Evolutionary conservation across 2,113 vertebrate species (phyloP), one percentile per base, ranked within the genome.

Genomic region (Trochalopteron elliotii): DNA sequence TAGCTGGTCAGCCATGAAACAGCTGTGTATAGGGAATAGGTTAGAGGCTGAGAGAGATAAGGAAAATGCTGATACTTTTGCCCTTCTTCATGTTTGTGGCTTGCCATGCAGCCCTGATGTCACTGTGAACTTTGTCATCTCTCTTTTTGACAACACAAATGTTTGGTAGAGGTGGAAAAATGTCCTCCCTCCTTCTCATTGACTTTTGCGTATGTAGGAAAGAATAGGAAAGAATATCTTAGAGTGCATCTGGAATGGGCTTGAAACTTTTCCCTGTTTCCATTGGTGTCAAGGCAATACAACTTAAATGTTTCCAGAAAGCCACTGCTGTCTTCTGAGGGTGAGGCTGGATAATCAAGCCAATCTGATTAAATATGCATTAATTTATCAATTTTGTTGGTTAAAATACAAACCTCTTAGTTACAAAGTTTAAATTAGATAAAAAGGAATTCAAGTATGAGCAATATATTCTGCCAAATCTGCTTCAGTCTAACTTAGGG

Each of bases 11-110:
- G 25, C 20, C 39, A 24, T 42, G 9, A 61, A 86, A 70, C 1
- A 1, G 2, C 15, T 28, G 7, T 7, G 15, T 35, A 33, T 4
- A 77, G 8, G 7, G 10, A 67, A 30, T 27, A 21, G 7, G 5
- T 40, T 22, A 57, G 56, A 45, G 9, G 12, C 15, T 45, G n/a
- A 23, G 21, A 30, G 8, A 10, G 22, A 7, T 40, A n/a, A 81
- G 10, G 6, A 67, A 65, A 74, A 59, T 45, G 12, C 6, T 57
- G 7, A 16, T 61, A 23, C 2, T 68, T 40, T 17, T 50, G 23
- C 14, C 1, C 14, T 40, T 17, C 31, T 68, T 91, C 10, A 16
- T 18, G 2, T 63, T 50, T 81, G 47, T 35, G 20, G 5, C 10
- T 70, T 67, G 7, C 14, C 23, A 14, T 28, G 42, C 9, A 50